Base-by-base conservation (phyloP, 2,113 vertebrate species). In the Atractosteus spatula region DNA sequence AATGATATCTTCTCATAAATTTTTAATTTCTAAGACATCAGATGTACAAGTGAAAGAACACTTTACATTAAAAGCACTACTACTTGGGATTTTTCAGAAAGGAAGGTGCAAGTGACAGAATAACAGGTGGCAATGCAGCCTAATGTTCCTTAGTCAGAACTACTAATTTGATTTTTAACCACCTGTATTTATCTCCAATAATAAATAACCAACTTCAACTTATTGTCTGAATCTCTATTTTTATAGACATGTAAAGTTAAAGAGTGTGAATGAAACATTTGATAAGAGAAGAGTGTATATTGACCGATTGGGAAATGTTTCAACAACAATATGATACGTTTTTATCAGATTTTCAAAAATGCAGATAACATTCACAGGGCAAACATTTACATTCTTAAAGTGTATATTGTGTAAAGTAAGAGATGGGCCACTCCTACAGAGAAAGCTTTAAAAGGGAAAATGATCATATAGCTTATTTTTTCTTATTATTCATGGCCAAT, bases 1-100 rank as follows among this genome's bases (percentile, higher is more conserved):
- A 29, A 43, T 66, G 62, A 44, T 61, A 66, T 29, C 42, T 41
- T 74, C 42, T 68, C 8, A 51, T 16, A 42, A 57, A 5, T 59
- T 57, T 67, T 71, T 74, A 51, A 59, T 63, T 77, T 4, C 61
- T 72, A 41, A 59, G 41, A 57, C 59, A 29, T 59, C 11, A 59
- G 7, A 61, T 41, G 13, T 59, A 59, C 13, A 11, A 71, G 29
- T 65, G 8, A 8, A 12, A 44, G 16, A 51, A 54, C 29, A 69
- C 41, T 64, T 70, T 14, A 41, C 63, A 63, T 41, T 64, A 69
- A 65, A 62, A 62, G 51, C 66, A 55, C 47, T 55, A 74, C 51
- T 59, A n/a, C 11, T 12, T 59, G 3, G 13, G 56, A 13, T 14
- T 59, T 8, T 13, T 59, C 57, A 59, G 57, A 59, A 59, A 59